Evolutionary conservation across 92 coral and sea anemone genomes (phyloP).

Genomic region (Actinernus sp.): DNA sequence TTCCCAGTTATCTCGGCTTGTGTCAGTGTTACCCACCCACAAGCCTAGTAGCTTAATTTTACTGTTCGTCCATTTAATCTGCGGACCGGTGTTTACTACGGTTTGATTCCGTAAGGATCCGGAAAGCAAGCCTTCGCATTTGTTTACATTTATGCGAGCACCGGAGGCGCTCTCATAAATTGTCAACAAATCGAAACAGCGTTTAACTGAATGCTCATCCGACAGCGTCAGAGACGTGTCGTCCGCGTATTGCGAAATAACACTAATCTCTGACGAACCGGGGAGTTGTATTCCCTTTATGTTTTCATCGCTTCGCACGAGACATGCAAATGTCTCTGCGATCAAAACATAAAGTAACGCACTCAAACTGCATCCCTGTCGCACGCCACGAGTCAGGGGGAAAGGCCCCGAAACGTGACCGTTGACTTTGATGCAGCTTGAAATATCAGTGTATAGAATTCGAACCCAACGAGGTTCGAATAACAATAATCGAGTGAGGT

Average conservation of each 20-base stretch:
- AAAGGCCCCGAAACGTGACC: too few relatives aligned
- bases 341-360: slow-evolving; percentile 13
- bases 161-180: slow-evolving; percentile 15
- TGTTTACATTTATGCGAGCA: slow-evolving; percentile 4
- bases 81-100: too few relatives aligned
- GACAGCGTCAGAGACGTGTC: slow-evolving; percentile 2
- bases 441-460: too few relatives aligned
- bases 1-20: background rate
- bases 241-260: slow-evolving; percentile 14
- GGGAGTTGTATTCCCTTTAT: slow-evolving; percentile 1
- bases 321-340: slow-evolving; percentile 8
- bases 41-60: background rate
- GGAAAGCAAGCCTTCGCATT: slow-evolving; percentile 12
- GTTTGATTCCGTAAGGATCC: background rate
- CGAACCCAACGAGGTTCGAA: too few relatives aligned
- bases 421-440: too few relatives aligned
- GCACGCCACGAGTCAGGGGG: background rate
- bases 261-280: background rate
- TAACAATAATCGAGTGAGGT: too few relatives aligned
- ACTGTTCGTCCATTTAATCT: background rate
- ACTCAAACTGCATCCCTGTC: slow-evolving; percentile 11
- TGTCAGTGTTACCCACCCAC: slow-evolving; percentile 2
- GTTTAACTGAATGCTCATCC: background rate
- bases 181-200: background rate
- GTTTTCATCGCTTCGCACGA: background rate